Percentiles rank a stretch among this genome's conserved stretches.
phyloP scores from a whole-genome alignment of 2,113 vertebrate genomes.

The Atrichornis clamosus region DNA sequence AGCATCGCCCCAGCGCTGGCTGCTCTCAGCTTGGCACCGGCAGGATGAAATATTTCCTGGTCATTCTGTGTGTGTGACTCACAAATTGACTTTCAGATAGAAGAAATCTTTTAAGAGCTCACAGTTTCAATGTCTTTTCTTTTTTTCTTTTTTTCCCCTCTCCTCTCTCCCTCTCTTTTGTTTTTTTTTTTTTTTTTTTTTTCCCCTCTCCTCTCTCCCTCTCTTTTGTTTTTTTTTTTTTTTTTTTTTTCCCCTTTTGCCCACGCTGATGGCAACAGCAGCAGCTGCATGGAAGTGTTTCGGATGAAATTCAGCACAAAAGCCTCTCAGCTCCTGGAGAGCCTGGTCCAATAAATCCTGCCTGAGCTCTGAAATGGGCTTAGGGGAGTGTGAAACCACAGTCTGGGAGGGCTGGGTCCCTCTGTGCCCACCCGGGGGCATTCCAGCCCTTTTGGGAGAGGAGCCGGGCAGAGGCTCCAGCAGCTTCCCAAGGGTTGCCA shows the following conservation, averaged over 20 bases:
- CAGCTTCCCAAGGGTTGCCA: constrained; percentile 8
- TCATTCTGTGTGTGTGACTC: not conserved
- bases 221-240: not conserved
- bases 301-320: constrained; percentile 54
- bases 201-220: fast-evolving
- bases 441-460: not conserved
- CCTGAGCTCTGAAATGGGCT: not conserved
- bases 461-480: not conserved
- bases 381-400: not conserved
- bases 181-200: not conserved
- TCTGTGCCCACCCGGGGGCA: not conserved
- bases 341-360: constrained; percentile 34
- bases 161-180: not conserved
- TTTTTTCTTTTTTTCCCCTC: fast-evolving
- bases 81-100: not conserved
- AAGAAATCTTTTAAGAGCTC: not conserved
- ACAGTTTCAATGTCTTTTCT: not conserved
- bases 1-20: not conserved
- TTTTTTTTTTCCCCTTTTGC: not conserved
- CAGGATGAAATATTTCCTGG: not conserved
- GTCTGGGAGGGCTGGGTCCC: not conserved
- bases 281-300: constrained; percentile 43
- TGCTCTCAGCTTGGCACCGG: not conserved
- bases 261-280: not conserved
- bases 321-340: constrained; percentile 17